Evolutionary conservation across 2,797 vertebrate genomes (phyloP).

Genomic region (Jordanella pulchra): DNA sequence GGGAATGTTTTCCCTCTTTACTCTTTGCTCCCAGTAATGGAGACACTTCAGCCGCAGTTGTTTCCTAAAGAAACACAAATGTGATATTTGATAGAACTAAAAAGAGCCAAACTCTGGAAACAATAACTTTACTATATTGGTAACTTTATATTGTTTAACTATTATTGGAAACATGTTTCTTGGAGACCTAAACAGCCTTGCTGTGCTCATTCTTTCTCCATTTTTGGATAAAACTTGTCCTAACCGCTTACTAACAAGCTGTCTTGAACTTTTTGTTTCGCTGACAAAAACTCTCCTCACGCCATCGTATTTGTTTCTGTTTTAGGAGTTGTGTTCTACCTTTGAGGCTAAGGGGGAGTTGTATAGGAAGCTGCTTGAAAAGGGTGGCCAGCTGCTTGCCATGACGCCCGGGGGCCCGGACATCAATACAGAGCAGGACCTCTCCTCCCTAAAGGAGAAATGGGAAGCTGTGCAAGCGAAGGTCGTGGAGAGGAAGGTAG

Average conservation of each 20-base stretch:
- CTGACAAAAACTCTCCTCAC: slow-evolving; percentile 21
- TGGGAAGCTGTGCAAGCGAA: slow-evolving; percentile 92
- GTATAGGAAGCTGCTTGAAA: slow-evolving; percentile 85
- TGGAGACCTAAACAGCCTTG: slow-evolving; percentile 4
- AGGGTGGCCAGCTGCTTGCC: slow-evolving; percentile 88
- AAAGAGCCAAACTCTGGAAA: slow-evolving; percentile 42
- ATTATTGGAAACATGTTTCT: slow-evolving; percentile 38
- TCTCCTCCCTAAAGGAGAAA: slow-evolving; percentile 91
- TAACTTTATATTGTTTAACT: slow-evolving; percentile 42
- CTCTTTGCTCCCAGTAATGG: slow-evolving; percentile 40
- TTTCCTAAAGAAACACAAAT: slow-evolving; percentile 9
- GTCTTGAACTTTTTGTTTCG: slow-evolving; percentile 6
- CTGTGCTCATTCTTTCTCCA: slow-evolving; percentile 39
- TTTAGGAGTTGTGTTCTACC: slow-evolving; percentile 90
- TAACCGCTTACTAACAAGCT: slow-evolving; percentile 14
- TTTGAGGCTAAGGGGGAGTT: slow-evolving; percentile 91
- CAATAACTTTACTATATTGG: slow-evolving; percentile 45
- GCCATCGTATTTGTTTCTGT: slow-evolving; percentile 23
- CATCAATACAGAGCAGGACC: slow-evolving; percentile 92
- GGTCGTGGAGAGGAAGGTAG: slow-evolving; percentile 92
- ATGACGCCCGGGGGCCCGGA: slow-evolving; percentile 85
- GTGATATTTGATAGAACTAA: slow-evolving; percentile 28
- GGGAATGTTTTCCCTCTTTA: slow-evolving; percentile 50
- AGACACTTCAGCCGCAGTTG: slow-evolving; percentile 34
- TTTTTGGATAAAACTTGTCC: slow-evolving; percentile 49